These are phyloP conservation scores for Ciconia boyciana DNA, from an alignment of 2,113 vertebrate genomes.

Conservation along the genomic window DNA sequence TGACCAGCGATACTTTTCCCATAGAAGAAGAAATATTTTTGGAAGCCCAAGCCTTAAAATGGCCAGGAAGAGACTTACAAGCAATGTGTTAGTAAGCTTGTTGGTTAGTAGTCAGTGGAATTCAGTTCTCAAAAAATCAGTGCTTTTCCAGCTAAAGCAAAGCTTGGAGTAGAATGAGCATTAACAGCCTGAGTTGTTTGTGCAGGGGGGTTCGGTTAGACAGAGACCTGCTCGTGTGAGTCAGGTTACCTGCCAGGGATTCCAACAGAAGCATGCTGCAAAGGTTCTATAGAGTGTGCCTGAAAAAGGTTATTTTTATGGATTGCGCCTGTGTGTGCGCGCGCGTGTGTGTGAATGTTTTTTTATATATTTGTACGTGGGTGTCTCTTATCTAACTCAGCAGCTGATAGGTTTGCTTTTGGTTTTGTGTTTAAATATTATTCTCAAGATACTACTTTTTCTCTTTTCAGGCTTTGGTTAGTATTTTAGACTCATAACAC, in stretches of 20 bases:
- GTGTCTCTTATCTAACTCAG: background rate
- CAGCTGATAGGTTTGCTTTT: background rate
- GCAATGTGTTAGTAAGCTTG: background rate
- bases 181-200: background rate
- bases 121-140: background rate
- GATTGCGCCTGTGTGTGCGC: accelerated
- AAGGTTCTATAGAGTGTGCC: background rate
- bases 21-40: background rate
- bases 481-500: background rate
- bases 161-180: background rate
- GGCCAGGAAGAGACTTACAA: background rate
- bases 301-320: background rate
- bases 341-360: background rate
- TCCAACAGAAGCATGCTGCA: background rate
- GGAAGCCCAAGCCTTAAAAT: background rate
- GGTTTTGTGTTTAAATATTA: background rate
- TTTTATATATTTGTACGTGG: background rate
- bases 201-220: background rate
- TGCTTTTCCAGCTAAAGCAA: background rate
- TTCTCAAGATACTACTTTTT: background rate
- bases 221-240: background rate
- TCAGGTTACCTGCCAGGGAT: background rate
- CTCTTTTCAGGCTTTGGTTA: conserved; percentile 45
- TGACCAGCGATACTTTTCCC: background rate
- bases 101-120: background rate